Evolutionary conservation across 2,113 vertebrate species (phyloP), one percentile per base, ranked within the genome.

Genomic region (Archocentrus centrarchus): DNA sequence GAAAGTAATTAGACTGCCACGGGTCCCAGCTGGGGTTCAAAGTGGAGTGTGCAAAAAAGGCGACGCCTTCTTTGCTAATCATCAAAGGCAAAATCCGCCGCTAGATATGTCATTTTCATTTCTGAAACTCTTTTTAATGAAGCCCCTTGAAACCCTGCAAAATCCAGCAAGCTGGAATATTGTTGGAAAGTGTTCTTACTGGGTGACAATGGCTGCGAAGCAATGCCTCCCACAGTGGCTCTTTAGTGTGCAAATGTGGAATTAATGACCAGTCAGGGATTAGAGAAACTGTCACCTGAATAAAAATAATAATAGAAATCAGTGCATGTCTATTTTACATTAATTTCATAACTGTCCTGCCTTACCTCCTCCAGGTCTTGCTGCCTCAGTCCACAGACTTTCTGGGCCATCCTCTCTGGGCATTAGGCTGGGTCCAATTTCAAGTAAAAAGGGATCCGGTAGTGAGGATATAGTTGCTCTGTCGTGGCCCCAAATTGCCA

Each of bases 1-100:
- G 95, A 95, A 95, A 92, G 90, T 95, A 94, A 95, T 96, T 96
- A 95, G 94, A 88, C 89, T 88, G 81, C 84, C 86, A 82, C 22
- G 68, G 79, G 83, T 86, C 89, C 92, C 94, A 88, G 89, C 90
- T 92, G 94, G 87, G 90, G 93, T 88, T 95, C 84, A 92, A 93
- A 94, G 94, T 92, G 88, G 93, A 94, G 91, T 81, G 64, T 86
- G 88, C 78, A 86, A 91, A 39, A 39, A 93, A 93, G 83, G 68
- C 47, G 10, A 20, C 22, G 63, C 80, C 62, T 88, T 84, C 86
- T 82, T 75, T 75, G 55, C 76, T 58, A 79, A 62, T 91, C 92
- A 90, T 94, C 90, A 92, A 92, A 93, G 79, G 77, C 89, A 82
- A 86, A 91, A 86, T 91, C 75, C 83, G 73, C 85, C 32, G 37